These are phyloP conservation scores for Ectropis crepuscularia DNA, from an alignment of 2,888 invertebrate species.

Conservation along the genomic window DNA sequence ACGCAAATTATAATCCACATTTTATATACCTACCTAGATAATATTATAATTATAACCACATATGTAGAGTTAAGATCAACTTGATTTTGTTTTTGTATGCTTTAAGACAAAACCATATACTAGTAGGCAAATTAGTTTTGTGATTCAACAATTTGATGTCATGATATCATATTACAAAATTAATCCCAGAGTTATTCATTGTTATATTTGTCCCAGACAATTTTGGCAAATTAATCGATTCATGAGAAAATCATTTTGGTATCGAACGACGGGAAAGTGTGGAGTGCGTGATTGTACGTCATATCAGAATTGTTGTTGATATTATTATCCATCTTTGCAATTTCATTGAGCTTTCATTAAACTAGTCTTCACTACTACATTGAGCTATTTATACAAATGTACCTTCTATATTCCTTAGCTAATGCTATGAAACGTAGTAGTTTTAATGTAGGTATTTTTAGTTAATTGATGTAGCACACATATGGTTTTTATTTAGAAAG, in stretches of 20 bases:
- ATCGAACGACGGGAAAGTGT: constrained; percentile 33
- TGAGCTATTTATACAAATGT: constrained; percentile 38
- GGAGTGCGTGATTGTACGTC: constrained; percentile 57
- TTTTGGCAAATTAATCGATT: not conserved
- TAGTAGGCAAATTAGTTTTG: no score
- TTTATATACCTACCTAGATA: constrained; percentile 58
- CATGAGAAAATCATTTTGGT: constrained; percentile 1
- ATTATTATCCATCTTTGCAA: constrained; percentile 51
- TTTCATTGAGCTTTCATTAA: constrained; percentile 56
- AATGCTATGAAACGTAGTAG: constrained; percentile 58
- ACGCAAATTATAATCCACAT: constrained; percentile 78
- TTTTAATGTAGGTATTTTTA: constrained; percentile 56
- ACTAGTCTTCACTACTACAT: constrained; percentile 17
- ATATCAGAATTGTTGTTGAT: constrained; percentile 60
- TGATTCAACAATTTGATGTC: not conserved
- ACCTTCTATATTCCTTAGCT: constrained; percentile 54
- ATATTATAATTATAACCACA: constrained; percentile 57
- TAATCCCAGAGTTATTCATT: not conserved
- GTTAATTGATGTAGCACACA: constrained; percentile 46
- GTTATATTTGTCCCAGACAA: not conserved
- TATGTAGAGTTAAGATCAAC: constrained; percentile 66
- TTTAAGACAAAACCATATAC: constrained; percentile 42
- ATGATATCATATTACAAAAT: not conserved
- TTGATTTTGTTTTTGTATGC: constrained; percentile 52
- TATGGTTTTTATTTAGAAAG: constrained; percentile 14